Base-by-base conservation (phyloP, 2,797 vertebrate species). In the Acanthis flammea region DNA sequence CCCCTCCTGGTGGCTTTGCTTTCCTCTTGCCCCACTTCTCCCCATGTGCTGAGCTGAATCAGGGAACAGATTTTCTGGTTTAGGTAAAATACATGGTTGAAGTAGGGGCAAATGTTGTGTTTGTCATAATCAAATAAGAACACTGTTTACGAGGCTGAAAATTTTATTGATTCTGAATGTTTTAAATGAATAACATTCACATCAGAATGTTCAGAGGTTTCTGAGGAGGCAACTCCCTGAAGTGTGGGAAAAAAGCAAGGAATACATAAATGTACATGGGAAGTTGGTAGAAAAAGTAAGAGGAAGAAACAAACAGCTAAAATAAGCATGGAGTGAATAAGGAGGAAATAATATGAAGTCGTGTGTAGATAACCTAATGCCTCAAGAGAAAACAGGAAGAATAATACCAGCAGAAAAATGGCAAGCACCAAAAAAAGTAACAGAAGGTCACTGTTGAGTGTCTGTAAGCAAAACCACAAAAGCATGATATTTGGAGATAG, bases 291-390 rank as follows among this genome's bases (percentile, higher is more conserved):
- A 95, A 94, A 81, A 94, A 73, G 31, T 47, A 80, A 88, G 53
- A 80, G 88, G 91, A 96, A 96, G 87, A 55, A 95, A 95, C 72
- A 91, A 81, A 25, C 22, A 88, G 30, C 86, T 97, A 92, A 97
- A 94, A 94, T 94, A 96, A 96, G 86, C 86, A 66, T 39, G 28
- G 53, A 6, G 3, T 85, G 61, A 86, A 33, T 54, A 81, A 51
- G 24, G 42, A 81, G 80, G 93, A 96, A 94, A 88, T 91, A 79
- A 87, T 87, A 90, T 8, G 78, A 81, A 90, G 53, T 62, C 1
- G 4, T 68, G 30, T 90, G 66, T 10, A 95, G 94, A 95, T 92
- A 97, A 88, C 35, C 39, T 57, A 88, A 86, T n/a, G 41, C 25
- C 31, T 66, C 25, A 74, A 77, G 45, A 88, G 72, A 89, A 95